Percentiles rank a stretch among this genome's conserved stretches.
Evolutionary conservation across 2,797 vertebrate genomes (phyloP).

Genomic region (Antrozous pallidus): DNA sequence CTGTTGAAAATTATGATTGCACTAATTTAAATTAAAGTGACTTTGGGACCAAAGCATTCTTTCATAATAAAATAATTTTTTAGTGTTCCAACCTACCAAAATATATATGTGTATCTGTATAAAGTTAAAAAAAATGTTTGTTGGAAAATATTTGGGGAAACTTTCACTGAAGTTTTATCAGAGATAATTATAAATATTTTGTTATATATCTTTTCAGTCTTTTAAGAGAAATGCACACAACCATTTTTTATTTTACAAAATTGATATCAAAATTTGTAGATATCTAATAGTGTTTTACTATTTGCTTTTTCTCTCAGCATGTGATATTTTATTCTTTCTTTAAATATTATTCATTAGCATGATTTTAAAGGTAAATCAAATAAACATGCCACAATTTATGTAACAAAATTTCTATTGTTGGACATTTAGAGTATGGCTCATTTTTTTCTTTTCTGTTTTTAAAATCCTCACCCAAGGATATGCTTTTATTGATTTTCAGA

Average conservation of each 20-base stretch:
- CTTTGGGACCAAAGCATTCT: constrained; percentile 7
- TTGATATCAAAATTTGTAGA: not conserved
- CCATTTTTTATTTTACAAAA: constrained; percentile 5
- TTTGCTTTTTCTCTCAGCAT: not conserved
- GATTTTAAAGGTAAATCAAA: constrained; percentile 26
- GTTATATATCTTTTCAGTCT: not conserved
- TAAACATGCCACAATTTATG: constrained; percentile 13
- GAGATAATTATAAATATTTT: not conserved
- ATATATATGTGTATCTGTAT: not conserved
- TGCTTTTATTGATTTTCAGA: not conserved
- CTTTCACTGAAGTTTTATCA: not conserved
- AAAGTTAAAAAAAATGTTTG: not conserved
- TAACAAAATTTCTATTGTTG: not conserved
- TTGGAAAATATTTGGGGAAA: constrained; percentile 9
- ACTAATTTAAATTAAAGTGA: constrained; percentile 26
- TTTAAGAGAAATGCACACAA: not conserved
- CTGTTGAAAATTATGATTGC: not conserved
- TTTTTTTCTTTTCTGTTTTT: not conserved
- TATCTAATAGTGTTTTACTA: not conserved
- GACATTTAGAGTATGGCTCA: not conserved
- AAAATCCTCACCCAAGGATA: not conserved
- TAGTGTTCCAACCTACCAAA: constrained; percentile 20
- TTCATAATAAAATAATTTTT: constrained; percentile 18
- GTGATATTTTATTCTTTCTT: constrained; percentile 24
- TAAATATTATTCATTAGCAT: not conserved